Evolutionary conservation across 2,113 vertebrate species (phyloP).

Genomic region (Speoplatyrhinus poulsoni): DNA sequence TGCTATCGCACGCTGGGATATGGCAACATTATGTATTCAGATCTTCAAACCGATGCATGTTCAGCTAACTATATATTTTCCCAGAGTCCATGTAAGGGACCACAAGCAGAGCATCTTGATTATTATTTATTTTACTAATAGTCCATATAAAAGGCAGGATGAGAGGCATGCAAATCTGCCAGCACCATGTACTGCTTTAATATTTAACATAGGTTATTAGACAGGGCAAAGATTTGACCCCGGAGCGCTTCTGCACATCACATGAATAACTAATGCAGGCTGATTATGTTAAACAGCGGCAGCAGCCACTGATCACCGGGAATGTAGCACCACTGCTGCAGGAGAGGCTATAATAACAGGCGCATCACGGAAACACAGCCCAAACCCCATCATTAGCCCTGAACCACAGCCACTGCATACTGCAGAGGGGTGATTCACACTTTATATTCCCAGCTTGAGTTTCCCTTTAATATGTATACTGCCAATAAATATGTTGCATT

Average conservation of each 20-base stretch:
- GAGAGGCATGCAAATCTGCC: slow-evolving; percentile 78
- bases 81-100: slow-evolving; percentile 54
- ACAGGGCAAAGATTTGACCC: slow-evolving; percentile 79
- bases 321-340: slow-evolving; percentile 63
- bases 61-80: slow-evolving; percentile 36
- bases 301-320: slow-evolving; percentile 72
- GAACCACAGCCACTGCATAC: slow-evolving; percentile 57
- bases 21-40: slow-evolving; percentile 32
- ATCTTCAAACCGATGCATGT: slow-evolving; percentile 49
- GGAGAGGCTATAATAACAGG: slow-evolving; percentile 71
- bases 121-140: slow-evolving; percentile 27
- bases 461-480: slow-evolving; percentile 66
- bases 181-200: slow-evolving; percentile 78
- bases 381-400: slow-evolving; percentile 69
- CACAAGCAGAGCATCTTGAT: slow-evolving; percentile 56
- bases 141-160: slow-evolving; percentile 68
- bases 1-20: slow-evolving; percentile 35
- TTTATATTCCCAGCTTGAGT: slow-evolving; percentile 68
- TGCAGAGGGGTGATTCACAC: slow-evolving; percentile 64
- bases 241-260: slow-evolving; percentile 74
- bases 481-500: slow-evolving; percentile 68
- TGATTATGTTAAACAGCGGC: slow-evolving; percentile 81
- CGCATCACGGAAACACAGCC: slow-evolving; percentile 68
- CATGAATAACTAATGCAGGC: slow-evolving; percentile 81
- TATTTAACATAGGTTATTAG: slow-evolving; percentile 85